Base-by-base conservation (phyloP, 2,113 vertebrate genomes). In the Otocyon megalotis region DNA sequence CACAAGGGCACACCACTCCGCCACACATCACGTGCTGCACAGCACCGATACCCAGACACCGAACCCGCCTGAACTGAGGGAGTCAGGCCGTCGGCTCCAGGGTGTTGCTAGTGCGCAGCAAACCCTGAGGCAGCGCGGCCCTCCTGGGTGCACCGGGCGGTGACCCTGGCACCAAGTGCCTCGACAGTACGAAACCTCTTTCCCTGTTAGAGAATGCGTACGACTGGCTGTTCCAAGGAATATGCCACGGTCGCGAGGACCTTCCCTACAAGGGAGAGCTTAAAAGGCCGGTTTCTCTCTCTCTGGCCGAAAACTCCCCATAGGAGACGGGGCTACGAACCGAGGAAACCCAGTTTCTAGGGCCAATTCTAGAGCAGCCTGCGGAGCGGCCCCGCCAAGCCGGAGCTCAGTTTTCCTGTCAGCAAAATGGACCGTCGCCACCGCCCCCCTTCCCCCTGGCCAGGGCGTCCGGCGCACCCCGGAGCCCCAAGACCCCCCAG, bases 391-490 rank as follows among this genome's bases (percentile, higher is more conserved):
- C 43, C 2, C 0, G 16, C 17, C 82, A 4, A 50, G 28, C 22
- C 79, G 15, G 82, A 63, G 56, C 89, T 98, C 97, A 97, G 94
- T 92, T 53, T 96, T 90, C 74, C 92, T 9, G n/a, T 14, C 54
- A 1, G 83, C 86, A 72, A 88, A 96, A 95, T 82, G 97, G 97
- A 94, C 43, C 94, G 82, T 53, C 85, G 5, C 84, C 17, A 22
- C 43, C 4, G 35, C 53, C 71, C 24, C 16, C 91, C 79, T 19
- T 4, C 22, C 69, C 32, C 92, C 13, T 8, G 4, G 13, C 43
- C 77, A 8, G 54, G 24, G 93, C 62, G 67, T 17, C 80, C 20
- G 35, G 76, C 89, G 93, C 92, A 43, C 85, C 92, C 81, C 1
- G 3, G 54, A 56, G 76, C 53, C 35, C 67, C n/a, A 56, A 13